Evolutionary conservation across 2,888 invertebrate genomes (phyloP).

Genomic region (Apamea monoglypha): DNA sequence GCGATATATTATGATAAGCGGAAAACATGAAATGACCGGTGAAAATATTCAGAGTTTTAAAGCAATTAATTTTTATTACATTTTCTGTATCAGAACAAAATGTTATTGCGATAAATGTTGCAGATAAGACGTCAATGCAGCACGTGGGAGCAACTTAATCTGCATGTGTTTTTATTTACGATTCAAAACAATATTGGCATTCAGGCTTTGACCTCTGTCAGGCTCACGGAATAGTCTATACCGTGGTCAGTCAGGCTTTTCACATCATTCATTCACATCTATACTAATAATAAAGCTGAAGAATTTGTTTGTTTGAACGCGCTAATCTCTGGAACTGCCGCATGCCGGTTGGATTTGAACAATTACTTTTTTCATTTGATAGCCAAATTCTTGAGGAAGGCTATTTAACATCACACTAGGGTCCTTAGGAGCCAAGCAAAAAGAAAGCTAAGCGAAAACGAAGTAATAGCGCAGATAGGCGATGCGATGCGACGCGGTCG

Average conservation of each 20-base stretch:
- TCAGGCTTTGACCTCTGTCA: constrained; percentile 12
- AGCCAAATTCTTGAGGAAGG: no score
- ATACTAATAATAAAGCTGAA: no score
- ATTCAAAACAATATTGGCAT: constrained; percentile 14
- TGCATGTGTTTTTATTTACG: constrained; percentile 51
- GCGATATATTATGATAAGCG: neutral
- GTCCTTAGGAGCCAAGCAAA: no score
- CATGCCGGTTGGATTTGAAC: no score
- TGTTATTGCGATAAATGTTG: constrained; percentile 42
- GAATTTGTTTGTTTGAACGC: no score
- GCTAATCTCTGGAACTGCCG: no score
- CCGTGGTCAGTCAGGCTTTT: neutral
- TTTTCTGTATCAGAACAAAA: constrained; percentile 40
- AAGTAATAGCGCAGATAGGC: no score
- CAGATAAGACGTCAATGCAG: constrained; percentile 49
- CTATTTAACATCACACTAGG: no score
- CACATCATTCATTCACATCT: neutral
- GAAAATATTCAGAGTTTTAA: constrained; percentile 14
- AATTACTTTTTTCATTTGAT: no score
- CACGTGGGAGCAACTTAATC: constrained; percentile 42
- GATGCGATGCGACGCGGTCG: no score
- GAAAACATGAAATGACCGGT: constrained; percentile 2
- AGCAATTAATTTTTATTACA: constrained; percentile 21
- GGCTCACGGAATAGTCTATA: neutral
- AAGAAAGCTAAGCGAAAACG: no score